Evolutionary conservation across 2,888 invertebrate species (phyloP).

Genomic region (Drosophila yooni): DNA sequence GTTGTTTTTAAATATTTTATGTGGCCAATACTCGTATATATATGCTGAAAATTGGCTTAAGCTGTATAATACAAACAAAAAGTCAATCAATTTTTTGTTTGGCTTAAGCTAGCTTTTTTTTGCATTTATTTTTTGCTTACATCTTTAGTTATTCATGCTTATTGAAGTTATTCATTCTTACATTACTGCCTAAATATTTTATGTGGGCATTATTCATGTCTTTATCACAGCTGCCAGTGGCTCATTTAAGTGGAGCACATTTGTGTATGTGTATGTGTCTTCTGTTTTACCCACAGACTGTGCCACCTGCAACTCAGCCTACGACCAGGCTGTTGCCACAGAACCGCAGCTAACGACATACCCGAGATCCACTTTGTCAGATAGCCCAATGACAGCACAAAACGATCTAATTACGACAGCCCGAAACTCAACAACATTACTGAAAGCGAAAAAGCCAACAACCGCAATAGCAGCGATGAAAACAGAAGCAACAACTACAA

Average conservation of each 20-base stretch:
- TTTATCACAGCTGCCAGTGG: slow-evolving; percentile 25
- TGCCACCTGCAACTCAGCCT: slow-evolving; percentile 68
- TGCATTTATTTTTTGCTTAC: neutral
- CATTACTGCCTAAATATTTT: slow-evolving; percentile 1
- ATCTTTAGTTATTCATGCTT: neutral
- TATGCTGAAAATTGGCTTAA: too few species aligned
- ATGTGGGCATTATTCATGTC: slow-evolving; percentile 25
- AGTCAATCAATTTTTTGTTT: neutral
- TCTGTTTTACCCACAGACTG: slow-evolving; percentile 53
- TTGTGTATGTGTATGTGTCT: slow-evolving; percentile 22
- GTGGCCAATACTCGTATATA: neutral
- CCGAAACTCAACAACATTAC: slow-evolving; percentile 59
- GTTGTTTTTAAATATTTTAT: neutral
- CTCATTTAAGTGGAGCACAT: slow-evolving; percentile 30
- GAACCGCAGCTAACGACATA: slow-evolving; percentile 55
- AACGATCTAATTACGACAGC: slow-evolving; percentile 76
- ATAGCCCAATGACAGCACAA: slow-evolving; percentile 76
- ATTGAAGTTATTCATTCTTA: neutral
- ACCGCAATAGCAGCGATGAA: slow-evolving; percentile 27
- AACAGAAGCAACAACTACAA: slow-evolving; percentile 22
- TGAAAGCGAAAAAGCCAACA: slow-evolving; percentile 57
- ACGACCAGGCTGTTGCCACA: slow-evolving; percentile 19
- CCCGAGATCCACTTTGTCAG: slow-evolving; percentile 74
- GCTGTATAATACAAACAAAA: too few species aligned
- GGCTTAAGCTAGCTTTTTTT: neutral